Evolutionary conservation across 1,140 invertebrate genomes (phyloP).

Genomic region (Lysiphlebus fabarum): DNA sequence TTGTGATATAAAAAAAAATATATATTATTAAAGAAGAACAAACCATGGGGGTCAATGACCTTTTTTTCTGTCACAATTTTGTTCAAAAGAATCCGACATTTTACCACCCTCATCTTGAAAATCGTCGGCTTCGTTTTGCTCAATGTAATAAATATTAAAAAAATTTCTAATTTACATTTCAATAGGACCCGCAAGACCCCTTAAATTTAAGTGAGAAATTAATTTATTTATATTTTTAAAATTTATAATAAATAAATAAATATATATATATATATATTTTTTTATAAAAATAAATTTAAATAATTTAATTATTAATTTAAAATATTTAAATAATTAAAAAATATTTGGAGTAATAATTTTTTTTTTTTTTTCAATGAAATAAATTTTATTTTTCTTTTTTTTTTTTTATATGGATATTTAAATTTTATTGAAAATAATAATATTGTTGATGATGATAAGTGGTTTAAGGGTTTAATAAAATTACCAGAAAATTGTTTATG

Average conservation of each 20-base stretch:
- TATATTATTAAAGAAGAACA: too few species aligned
- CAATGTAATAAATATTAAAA: constrained; percentile 5
- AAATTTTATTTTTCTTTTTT: neutral
- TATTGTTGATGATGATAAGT: too few species aligned
- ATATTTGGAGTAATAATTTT: neutral
- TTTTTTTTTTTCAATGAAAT: neutral
- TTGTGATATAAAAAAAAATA: too few species aligned
- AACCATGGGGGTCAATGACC: constrained; percentile 10
- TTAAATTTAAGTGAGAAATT: constrained; percentile 7
- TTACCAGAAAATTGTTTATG: neutral
- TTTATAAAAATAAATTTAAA: neutral
- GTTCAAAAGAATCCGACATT: constrained; percentile 16
- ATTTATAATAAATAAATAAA: constrained; percentile 15
- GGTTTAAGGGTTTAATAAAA: too few species aligned
- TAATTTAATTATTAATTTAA: neutral
- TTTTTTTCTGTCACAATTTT: constrained; percentile 3
- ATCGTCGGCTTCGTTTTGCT: constrained; percentile 5
- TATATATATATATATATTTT: constrained; percentile 6
- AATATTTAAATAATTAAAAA: neutral
- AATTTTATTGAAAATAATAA: neutral
- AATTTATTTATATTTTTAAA: constrained; percentile 7
- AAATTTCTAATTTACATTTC: constrained; percentile 16
- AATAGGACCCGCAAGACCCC: constrained; percentile 13
- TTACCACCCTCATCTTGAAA: constrained; percentile 13
- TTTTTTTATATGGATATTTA: neutral